A percentile compares a stretch with the other conserved stretches of the same genome.
phyloP scores from a whole-genome alignment of 2,113 vertebrate genomes.

The Heterocephalus glaber region DNA sequence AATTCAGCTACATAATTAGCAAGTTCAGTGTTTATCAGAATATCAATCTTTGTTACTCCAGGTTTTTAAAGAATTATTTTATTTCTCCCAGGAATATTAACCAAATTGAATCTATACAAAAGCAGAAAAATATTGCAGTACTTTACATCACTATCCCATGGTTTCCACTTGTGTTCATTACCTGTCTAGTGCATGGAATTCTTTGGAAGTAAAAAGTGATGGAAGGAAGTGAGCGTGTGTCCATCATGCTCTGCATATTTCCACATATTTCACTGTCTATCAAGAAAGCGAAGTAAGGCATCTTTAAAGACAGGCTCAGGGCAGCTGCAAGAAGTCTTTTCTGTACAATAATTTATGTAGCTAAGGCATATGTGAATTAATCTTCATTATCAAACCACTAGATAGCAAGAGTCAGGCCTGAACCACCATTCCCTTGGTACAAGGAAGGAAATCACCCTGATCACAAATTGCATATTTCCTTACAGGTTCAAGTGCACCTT shows the following conservation, averaged over 20 bases:
- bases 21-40: not conserved
- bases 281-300: not conserved
- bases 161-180: accelerated
- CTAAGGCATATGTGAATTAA: conserved; percentile 56
- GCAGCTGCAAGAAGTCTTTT: not conserved
- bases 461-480: not conserved
- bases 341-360: conserved; percentile 13
- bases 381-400: conserved; percentile 33
- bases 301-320: not conserved
- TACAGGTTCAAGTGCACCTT: not conserved
- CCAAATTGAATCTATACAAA: not conserved
- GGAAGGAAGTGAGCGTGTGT: no score
- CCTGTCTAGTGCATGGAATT: not conserved
- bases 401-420: conserved; percentile 4
- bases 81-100: not conserved
- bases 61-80: not conserved
- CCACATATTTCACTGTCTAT: not conserved
- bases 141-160: no score
- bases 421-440: not conserved
- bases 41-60: not conserved
- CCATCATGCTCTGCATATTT: not conserved
- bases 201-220: not conserved
- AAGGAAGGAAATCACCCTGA: not conserved
- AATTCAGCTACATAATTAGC: not conserved
- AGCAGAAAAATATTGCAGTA: not conserved